Evolutionary conservation across 2,888 invertebrate genomes (phyloP).

Genomic region (Tenthredo amoena): DNA sequence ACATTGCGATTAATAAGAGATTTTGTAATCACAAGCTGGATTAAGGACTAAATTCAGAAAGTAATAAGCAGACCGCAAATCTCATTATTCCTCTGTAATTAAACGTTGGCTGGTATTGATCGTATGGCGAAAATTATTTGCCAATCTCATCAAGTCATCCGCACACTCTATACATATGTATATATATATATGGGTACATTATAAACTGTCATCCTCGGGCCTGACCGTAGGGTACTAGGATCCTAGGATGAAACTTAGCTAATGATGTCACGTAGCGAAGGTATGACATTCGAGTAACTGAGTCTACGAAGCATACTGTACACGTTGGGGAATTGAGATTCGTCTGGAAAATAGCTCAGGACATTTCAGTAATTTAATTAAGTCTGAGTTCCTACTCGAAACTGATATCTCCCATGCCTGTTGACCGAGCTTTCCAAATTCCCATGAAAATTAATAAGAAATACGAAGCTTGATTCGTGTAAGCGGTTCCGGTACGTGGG

Average conservation of each 20-base stretch:
- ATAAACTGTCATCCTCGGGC: slow-evolving; percentile 20
- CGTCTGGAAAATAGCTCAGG: not conserved
- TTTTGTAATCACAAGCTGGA: not conserved
- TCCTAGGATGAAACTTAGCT: slow-evolving; percentile 27
- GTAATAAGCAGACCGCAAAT: not conserved
- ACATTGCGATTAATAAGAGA: not conserved
- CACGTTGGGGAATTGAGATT: not conserved
- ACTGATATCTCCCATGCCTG: not conserved
- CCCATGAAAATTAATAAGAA: not conserved
- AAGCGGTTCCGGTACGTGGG: not conserved
- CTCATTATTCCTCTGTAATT: slow-evolving; percentile 6
- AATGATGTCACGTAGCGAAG: slow-evolving; percentile 8
- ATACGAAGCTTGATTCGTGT: not conserved
- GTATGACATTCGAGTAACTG: not conserved
- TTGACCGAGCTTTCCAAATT: not conserved
- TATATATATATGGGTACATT: not conserved
- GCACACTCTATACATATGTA: not conserved
- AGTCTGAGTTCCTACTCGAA: not conserved
- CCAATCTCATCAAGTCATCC: slow-evolving; percentile 13
- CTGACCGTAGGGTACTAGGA: slow-evolving; percentile 21
- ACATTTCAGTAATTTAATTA: not conserved
- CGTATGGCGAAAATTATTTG: not conserved
- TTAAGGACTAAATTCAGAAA: not conserved
- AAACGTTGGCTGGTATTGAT: slow-evolving; percentile 17
- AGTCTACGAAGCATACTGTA: not conserved